Evolutionary conservation across 1,140 invertebrate species (phyloP).

Genomic region (Ceratoteleas bidentatus): DNA sequence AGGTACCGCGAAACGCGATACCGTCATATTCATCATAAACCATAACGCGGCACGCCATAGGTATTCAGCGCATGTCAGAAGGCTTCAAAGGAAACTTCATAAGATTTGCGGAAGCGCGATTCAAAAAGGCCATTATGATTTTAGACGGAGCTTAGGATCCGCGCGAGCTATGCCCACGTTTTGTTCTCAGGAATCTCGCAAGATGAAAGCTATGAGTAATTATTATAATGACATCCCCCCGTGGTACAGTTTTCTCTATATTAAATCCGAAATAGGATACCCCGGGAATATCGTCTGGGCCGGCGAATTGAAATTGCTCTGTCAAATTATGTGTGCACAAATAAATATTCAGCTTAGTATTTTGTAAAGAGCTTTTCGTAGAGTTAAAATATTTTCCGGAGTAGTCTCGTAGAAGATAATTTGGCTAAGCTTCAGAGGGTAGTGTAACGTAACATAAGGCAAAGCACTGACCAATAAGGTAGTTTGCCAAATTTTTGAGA

Average conservation of each 20-base stretch:
- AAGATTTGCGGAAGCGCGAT: conserved; percentile 74
- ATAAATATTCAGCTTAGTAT: too few species aligned
- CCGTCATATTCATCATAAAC: conserved; percentile 80
- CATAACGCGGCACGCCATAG: conserved; percentile 75
- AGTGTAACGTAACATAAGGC: too few species aligned
- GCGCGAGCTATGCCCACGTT: conserved; percentile 42
- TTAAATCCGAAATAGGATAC: conserved; percentile 67
- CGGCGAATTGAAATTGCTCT: conserved; percentile 65
- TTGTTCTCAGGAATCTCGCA: conserved; percentile 69
- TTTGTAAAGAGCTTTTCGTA: too few species aligned
- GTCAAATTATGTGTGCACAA: conserved; percentile 25
- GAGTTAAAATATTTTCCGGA: conserved; percentile 14
- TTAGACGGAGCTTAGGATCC: conserved; percentile 59
- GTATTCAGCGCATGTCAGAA: conserved; percentile 77
- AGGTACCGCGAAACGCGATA: conserved; percentile 74
- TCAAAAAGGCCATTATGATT: conserved; percentile 72
- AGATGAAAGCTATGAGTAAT: conserved; percentile 71
- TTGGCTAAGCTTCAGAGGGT: too few species aligned
- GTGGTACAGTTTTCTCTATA: conserved; percentile 52
- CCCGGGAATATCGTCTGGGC: conserved; percentile 36
- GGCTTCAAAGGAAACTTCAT: conserved; percentile 76
- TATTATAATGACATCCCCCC: conserved; percentile 70
- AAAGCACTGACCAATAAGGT: too few species aligned
- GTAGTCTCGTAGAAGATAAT: too few species aligned
- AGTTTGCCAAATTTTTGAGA: too few species aligned